Conservation (phyloP, 2,888 invertebrate genomes). For the Chironomus riparius region DNA sequence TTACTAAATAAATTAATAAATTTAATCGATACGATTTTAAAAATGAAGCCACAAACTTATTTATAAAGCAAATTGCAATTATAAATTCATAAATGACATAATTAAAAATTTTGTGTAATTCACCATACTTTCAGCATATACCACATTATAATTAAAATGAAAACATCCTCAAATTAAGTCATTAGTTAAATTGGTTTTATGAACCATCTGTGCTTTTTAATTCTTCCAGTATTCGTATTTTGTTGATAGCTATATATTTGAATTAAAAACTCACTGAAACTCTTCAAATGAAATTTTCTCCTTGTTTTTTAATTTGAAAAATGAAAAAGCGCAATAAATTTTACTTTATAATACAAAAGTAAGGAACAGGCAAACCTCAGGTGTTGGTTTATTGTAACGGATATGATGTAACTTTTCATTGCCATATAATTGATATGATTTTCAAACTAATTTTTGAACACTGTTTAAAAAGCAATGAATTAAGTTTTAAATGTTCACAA, state of each 20-base stretch:
- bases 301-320: neutral
- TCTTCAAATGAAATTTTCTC: neutral
- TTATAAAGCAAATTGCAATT: neutral
- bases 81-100: constrained; percentile 7
- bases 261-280: neutral
- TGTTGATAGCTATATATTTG: neutral
- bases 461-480: too few relatives aligned
- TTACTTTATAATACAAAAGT: too few relatives aligned
- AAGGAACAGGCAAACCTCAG: neutral
- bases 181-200: constrained; percentile 22
- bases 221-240: neutral
- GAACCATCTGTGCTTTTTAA: constrained; percentile 5
- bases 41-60: neutral
- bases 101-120: constrained; percentile 15
- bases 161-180: constrained; percentile 19
- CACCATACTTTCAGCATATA: neutral
- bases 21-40: too few relatives aligned
- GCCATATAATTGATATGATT: too few relatives aligned
- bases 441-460: too few relatives aligned
- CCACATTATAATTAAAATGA: constrained; percentile 18
- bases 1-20: too few relatives aligned
- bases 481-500: too few relatives aligned
- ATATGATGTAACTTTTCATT: too few relatives aligned
- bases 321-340: neutral
- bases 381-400: neutral